Evolutionary conservation across 2,113 vertebrate species (phyloP).

Genomic region (Cynopterus brachyotis): DNA sequence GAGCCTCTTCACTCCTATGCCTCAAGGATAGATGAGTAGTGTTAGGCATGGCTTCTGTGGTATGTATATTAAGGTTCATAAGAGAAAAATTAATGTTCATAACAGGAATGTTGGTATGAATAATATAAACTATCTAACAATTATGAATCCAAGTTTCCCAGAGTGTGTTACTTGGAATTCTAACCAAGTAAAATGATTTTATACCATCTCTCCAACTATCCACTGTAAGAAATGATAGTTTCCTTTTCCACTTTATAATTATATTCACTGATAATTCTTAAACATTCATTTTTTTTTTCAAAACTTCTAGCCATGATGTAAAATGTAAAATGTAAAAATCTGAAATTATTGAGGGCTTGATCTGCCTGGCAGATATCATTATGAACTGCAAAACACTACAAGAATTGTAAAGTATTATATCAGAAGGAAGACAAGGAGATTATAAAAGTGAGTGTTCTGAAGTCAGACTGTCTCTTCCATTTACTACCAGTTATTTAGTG

Average conservation of each 20-base stretch:
- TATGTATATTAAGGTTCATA: not conserved
- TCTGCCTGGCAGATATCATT: not conserved
- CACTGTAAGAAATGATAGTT: not conserved
- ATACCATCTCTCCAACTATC: not conserved
- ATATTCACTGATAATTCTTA: not conserved
- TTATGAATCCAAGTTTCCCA: not conserved
- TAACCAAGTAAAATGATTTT: not conserved
- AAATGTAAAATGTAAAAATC: not conserved
- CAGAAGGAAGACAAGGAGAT: not conserved
- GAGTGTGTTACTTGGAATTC: not conserved
- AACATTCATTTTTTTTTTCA: not conserved
- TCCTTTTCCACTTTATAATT: not conserved
- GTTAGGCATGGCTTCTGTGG: not conserved
- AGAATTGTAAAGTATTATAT: not conserved
- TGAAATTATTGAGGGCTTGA: not conserved
- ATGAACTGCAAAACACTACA: not conserved
- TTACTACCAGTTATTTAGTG: not conserved
- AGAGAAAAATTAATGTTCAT: not conserved
- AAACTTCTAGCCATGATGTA: not conserved
- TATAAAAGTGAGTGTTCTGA: not conserved
- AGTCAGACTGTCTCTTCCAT: not conserved
- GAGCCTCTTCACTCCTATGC: not conserved
- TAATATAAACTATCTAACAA: not conserved
- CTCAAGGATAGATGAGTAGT: rapidly evolving
- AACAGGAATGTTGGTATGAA: not conserved